Conservation (phyloP, 2,797 vertebrate genomes). For the Heterohyrax brucei region DNA sequence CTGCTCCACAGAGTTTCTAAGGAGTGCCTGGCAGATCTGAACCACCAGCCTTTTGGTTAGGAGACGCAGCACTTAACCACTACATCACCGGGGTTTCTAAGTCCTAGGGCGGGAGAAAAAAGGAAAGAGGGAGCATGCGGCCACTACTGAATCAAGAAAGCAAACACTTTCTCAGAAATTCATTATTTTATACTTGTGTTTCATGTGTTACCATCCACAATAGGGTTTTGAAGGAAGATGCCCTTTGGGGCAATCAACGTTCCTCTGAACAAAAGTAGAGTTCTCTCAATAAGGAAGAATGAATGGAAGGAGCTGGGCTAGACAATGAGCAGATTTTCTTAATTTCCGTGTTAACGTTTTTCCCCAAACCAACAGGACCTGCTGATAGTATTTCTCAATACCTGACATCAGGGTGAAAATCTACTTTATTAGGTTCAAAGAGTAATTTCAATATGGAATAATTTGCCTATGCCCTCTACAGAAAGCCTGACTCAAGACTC, state of each 20-base stretch:
- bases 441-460: conserved; percentile 74
- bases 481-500: conserved; percentile 77
- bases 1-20: too few species aligned
- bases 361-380: not conserved
- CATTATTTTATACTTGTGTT: not conserved
- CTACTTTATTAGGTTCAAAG: conserved; percentile 70
- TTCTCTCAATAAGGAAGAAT: not conserved
- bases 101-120: not conserved
- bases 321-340: not conserved
- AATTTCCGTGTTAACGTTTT: not conserved
- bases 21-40: too few species aligned
- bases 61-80: too few species aligned
- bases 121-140: not conserved
- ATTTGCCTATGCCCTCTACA: conserved; percentile 62
- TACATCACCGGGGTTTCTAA: too few species aligned
- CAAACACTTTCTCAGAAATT: not conserved
- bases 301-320: not conserved
- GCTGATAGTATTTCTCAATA: conserved; percentile 41
- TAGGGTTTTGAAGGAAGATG: not conserved
- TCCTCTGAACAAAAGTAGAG: not conserved
- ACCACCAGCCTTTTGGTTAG: too few species aligned
- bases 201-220: not conserved
- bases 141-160: not conserved
- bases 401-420: conserved; percentile 46
- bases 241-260: not conserved